Conservation (phyloP, 1,140 invertebrate genomes). For the Laupala kohalensis region DNA sequence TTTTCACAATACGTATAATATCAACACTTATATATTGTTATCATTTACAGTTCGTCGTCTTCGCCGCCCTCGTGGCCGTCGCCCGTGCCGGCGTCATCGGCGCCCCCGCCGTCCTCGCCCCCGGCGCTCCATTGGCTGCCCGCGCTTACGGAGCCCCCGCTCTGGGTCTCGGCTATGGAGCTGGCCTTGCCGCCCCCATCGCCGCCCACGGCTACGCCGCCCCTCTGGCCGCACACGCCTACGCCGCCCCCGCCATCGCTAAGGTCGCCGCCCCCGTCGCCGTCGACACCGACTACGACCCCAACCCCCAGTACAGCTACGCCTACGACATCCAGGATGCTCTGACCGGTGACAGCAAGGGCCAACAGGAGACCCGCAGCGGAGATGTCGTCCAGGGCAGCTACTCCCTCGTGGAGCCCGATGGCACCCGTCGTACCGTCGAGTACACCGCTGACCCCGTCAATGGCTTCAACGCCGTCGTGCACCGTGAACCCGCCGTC, state of each 20-base stretch:
- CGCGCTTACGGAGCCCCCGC: background rate
- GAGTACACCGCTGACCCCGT: conserved; percentile 36
- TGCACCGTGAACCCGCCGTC: conserved; percentile 26
- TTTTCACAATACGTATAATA: no score
- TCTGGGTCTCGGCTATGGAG: background rate
- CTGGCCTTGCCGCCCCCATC: conserved; percentile 12
- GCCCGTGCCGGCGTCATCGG: conserved; percentile 17
- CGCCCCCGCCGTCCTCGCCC: conserved; percentile 18
- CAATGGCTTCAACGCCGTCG: conserved; percentile 42
- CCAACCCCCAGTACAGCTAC: conserved; percentile 36
- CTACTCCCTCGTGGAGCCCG: conserved; percentile 40
- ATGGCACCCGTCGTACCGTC: conserved; percentile 39
- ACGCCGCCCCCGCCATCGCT: conserved; percentile 7
- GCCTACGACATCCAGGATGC: conserved; percentile 39
- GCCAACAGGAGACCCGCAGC: conserved; percentile 35
- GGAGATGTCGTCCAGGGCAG: conserved; percentile 39
- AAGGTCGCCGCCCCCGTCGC: conserved; percentile 18
- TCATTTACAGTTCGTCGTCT: conserved; percentile 23
- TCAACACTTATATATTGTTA: no score
- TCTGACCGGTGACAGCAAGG: conserved; percentile 38
- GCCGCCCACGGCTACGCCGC: conserved; percentile 17
- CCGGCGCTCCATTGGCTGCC: background rate
- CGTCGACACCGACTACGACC: conserved; percentile 18
- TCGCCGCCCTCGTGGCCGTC: conserved; percentile 29
- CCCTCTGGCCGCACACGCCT: conserved; percentile 13